phyloP scores from a whole-genome alignment of 2,113 vertebrate genomes.

The Anarhynchus alexandrinus region DNA sequence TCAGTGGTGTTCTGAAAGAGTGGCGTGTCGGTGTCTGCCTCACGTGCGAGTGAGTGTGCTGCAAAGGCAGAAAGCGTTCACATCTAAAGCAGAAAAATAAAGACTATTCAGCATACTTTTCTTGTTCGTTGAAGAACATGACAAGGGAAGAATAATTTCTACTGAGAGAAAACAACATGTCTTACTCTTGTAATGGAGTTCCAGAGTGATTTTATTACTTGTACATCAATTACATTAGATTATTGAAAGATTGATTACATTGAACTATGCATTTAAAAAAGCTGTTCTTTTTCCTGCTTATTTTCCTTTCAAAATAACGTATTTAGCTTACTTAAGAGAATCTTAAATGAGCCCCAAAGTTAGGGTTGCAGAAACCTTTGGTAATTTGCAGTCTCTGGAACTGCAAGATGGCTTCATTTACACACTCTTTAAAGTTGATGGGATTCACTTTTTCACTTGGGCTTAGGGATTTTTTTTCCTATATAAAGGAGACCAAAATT shows the following conservation, averaged over 20 bases:
- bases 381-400: background rate
- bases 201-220: background rate
- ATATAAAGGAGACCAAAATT: background rate
- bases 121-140: background rate
- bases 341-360: background rate
- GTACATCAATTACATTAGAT: background rate
- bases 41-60: background rate
- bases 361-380: background rate
- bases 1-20: background rate
- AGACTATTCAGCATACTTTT: background rate
- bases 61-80: background rate
- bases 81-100: background rate
- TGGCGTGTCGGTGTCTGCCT: slow-evolving; percentile 7
- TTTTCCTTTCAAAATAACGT: background rate
- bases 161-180: background rate
- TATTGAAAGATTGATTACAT: background rate
- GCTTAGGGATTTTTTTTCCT: background rate
- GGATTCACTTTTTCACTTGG: background rate
- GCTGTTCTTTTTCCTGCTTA: background rate
- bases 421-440: background rate
- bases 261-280: background rate
- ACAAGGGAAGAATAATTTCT: background rate
- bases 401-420: background rate
- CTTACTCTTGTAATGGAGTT: background rate
- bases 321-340: background rate